A percentile compares a stretch with the other conserved stretches of the same genome.
Conservation (phyloP, 2,888 invertebrate genomes). For the Lycocerus yunnanus region DNA sequence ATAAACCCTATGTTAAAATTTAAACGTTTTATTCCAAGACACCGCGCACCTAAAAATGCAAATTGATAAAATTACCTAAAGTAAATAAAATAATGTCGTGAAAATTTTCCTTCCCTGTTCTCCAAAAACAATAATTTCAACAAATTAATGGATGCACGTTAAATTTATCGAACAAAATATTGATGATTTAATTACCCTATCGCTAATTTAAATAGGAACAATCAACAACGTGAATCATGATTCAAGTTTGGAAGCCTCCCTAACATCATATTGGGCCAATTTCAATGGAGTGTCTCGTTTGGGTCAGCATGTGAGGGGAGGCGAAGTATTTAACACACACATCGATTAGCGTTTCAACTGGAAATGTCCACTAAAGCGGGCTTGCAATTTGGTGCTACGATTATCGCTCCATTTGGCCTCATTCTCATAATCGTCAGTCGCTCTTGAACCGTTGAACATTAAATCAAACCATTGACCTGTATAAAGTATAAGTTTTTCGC, state of each 20-base stretch:
- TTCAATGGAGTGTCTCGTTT: slow-evolving; percentile 37
- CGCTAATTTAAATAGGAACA: not conserved
- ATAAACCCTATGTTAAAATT: too few species aligned
- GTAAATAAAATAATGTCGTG: too few species aligned
- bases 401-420: slow-evolving; percentile 48
- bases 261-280: slow-evolving; percentile 34
- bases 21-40: too few species aligned
- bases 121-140: too few species aligned
- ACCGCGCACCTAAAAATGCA: too few species aligned
- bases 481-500: not conserved
- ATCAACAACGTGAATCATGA: slow-evolving; percentile 30
- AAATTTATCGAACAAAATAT: not conserved
- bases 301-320: slow-evolving; percentile 30
- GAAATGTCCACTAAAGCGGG: slow-evolving; percentile 50
- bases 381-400: slow-evolving; percentile 43
- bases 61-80: too few species aligned
- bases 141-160: not conserved
- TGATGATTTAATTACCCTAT: not conserved
- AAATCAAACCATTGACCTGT: slow-evolving; percentile 34
- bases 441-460: slow-evolving; percentile 35
- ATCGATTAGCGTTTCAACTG: slow-evolving; percentile 54
- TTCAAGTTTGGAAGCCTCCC: slow-evolving; percentile 33
- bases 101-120: too few species aligned
- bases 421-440: slow-evolving; percentile 43
- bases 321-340: slow-evolving; percentile 46